Conservation (phyloP, 37 sponge, comb jelly and placozoan genomes). For the Corticium candelabrum region DNA sequence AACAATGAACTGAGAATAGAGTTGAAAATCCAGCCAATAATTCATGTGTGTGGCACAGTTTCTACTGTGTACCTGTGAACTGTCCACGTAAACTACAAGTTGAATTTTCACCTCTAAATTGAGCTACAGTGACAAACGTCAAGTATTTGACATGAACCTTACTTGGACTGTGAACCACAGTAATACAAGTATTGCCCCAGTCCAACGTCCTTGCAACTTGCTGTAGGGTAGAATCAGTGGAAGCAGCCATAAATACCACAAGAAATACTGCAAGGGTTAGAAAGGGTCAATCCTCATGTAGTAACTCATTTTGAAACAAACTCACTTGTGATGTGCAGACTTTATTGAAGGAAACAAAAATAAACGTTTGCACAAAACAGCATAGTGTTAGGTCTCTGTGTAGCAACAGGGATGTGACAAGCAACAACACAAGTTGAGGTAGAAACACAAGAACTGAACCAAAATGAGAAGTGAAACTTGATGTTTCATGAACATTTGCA, state of each 20-base stretch:
- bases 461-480: conserved; percentile 23
- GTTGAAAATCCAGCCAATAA: no score
- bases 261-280: conserved; percentile 92
- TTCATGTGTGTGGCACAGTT: no score
- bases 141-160: no score
- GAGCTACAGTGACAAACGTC: conserved; percentile 56
- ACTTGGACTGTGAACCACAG: conserved; percentile 86
- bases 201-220: no score
- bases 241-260: conserved; percentile 93
- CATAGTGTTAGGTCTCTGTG: conserved; percentile 58
- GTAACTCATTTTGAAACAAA: not conserved
- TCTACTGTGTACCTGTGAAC: no score
- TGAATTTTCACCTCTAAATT: conserved; percentile 57
- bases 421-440: conserved; percentile 69
- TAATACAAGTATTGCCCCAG: conserved; percentile 21
- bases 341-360: conserved; percentile 98
- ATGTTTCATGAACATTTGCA: no score
- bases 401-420: conserved; percentile 27
- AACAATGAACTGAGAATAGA: no score
- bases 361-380: conserved; percentile 75
- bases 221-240: conserved; percentile 73
- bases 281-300: conserved; percentile 20
- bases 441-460: conserved; percentile 61
- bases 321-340: conserved; percentile 92
- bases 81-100: no score